Evolutionary conservation across 2,888 invertebrate genomes (phyloP), one percentile per base, ranked within the genome.

Genomic region (Acrobeloides nanus): DNA sequence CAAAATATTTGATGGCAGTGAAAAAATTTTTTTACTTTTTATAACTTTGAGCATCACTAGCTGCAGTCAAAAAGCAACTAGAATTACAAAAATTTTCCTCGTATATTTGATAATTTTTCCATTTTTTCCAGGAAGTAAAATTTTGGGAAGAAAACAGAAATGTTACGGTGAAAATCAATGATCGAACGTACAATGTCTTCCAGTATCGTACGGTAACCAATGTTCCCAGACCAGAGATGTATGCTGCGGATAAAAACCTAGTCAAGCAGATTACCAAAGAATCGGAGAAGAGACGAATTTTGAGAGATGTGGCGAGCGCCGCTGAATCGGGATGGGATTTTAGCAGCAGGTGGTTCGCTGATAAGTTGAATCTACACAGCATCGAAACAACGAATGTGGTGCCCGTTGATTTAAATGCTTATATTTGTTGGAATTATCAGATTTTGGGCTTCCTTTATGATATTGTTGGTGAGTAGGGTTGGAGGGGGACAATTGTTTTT

Each of bases 311-410:
- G 20, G 87, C 87, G 68, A 84, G 89, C 0, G 89, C 85, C 0
- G 89, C 89, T 0, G 92, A 92, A 74, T 88, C 88, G 0, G 92
- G 92, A 1, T 90, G 89, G 89, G 92, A 92, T 74, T 93, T 89
- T 76, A 88, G 87, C 0, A 84, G 85, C 1, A 80, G 92, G 40
- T 92, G 90, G 90, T 87, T 86, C 73, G 82, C 85, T 31, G 76
- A 81, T 20, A 25, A 21, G 2, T 81, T 82, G 43, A 82, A 82
- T 17, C 74, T 87, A 48, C 77, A 80, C 1, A 78, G 82, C 50
- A 81, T 85, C 17, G 80, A 82, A 50, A 83, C 84, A 0, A 79
- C 78, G 24, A 76, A 81, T 43, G 81, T 87, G 7, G 76, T 86
- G 23, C 87, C 87, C 0, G 87, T 86, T 1, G 88, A 88, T 73